phyloP scores from a whole-genome alignment of 2,888 invertebrate species.

The Arctia plantaginis region DNA sequence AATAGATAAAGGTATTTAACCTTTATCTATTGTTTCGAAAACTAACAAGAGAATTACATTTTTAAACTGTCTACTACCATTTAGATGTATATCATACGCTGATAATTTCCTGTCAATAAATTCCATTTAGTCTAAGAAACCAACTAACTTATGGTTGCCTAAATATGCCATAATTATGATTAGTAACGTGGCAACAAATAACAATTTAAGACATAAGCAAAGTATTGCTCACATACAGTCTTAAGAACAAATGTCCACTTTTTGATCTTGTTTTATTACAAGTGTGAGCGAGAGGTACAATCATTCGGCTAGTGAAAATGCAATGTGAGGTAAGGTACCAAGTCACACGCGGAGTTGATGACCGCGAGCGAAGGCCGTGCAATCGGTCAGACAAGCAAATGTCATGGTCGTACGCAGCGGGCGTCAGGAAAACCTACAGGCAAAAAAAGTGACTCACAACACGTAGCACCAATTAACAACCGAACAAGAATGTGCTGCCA shows the following conservation, averaged over 20 bases:
- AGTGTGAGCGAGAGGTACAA: conserved; percentile 60
- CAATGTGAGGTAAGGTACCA: conserved; percentile 70
- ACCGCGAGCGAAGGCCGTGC: conserved; percentile 84
- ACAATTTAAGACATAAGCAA: conserved; percentile 55
- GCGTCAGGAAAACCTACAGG: conserved; percentile 79
- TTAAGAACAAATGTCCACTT: conserved; percentile 56
- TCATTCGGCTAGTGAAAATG: conserved; percentile 66
- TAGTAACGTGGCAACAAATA: conserved; percentile 52
- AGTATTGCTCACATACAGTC: conserved; percentile 46
- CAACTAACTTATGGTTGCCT: conserved; percentile 50
- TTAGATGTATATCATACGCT: conserved; percentile 54
- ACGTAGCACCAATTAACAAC: conserved; percentile 34
- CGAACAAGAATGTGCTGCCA: conserved; percentile 58
- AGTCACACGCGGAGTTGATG: conserved; percentile 80
- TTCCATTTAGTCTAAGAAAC: conserved; percentile 55
- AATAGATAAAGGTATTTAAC: neutral
- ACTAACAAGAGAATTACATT: conserved; percentile 51
- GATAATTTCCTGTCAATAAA: conserved; percentile 61
- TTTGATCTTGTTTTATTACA: conserved; percentile 53
- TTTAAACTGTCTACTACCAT: conserved; percentile 56
- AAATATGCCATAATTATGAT: conserved; percentile 54
- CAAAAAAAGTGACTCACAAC: conserved; percentile 77
- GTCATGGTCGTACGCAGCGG: conserved; percentile 79
- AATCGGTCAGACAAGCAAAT: conserved; percentile 85
- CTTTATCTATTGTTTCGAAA: conserved; percentile 57